Evolutionary conservation across 1,140 invertebrate genomes (phyloP).

Genomic region (Pogonognathellus flavescens): DNA sequence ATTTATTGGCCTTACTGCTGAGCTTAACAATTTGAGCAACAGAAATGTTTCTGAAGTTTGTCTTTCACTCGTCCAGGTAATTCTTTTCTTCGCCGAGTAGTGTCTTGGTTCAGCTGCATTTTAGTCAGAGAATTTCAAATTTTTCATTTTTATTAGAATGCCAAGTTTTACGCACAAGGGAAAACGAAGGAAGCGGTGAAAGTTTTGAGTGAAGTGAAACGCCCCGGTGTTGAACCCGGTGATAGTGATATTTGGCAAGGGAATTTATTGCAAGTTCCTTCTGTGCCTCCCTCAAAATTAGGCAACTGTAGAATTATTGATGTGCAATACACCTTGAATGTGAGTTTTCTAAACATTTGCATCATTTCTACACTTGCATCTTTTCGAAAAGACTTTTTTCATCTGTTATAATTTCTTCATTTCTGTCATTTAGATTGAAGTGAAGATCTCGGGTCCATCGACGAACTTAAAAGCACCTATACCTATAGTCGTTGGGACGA

Average conservation of each 20-base stretch:
- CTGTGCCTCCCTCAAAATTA: constrained; percentile 55
- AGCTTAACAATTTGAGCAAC: constrained; percentile 58
- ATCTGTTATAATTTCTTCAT: too few relatives aligned
- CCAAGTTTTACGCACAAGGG: constrained; percentile 57
- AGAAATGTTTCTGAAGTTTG: background rate
- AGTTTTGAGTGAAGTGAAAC: background rate
- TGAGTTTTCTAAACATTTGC: background rate
- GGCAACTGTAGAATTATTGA: constrained; percentile 60
- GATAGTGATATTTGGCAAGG: constrained; percentile 60
- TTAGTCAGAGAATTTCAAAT: background rate
- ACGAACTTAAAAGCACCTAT: constrained; percentile 41
- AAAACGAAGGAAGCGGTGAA: constrained; percentile 13
- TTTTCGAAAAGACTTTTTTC: too few relatives aligned
- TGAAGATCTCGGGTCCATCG: constrained; percentile 47
- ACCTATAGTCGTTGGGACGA: constrained; percentile 59
- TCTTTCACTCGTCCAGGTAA: constrained; percentile 54
- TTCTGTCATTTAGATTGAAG: constrained; percentile 41
- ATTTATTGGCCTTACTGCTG: constrained; percentile 67
- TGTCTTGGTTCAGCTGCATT: too few relatives aligned
- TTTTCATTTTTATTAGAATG: constrained; percentile 41
- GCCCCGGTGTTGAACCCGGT: constrained; percentile 51
- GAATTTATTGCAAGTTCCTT: constrained; percentile 45
- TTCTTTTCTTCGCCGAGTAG: too few relatives aligned
- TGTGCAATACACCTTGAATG: constrained; percentile 57
- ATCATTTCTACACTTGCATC: background rate